Base-by-base conservation (phyloP, 2,888 invertebrate genomes). In the Latheticus oryzae region DNA sequence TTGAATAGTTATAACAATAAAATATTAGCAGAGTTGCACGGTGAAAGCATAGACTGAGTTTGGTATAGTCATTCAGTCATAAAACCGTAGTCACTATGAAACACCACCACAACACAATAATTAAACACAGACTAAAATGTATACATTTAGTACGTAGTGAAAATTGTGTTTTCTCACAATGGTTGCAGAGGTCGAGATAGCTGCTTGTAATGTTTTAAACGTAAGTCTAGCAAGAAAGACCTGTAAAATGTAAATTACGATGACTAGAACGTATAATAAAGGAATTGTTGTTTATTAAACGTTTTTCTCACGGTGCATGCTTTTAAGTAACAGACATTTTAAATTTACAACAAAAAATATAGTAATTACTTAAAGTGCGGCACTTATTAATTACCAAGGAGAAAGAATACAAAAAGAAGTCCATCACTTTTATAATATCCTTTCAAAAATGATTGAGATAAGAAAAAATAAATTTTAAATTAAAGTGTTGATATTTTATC, bases 161-260 rank as follows among this genome's bases (percentile, higher is more conserved):
- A n/a, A n/a, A n/a, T n/a, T n/a, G n/a, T 38, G 28, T 28, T 37
- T 50, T 50, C 50, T 38, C 50, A 50, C 50, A 50, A 50, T 28
- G 28, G 28, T 42, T 42, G 42, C 15, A 15, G 2, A 23, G 3
- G 24, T 21, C 17, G 15, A 24, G 15, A 23, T 21, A 16, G 21
- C 33, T n/a, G 47, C 17, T 26, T 37, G 50, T 26, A 37, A 11
- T 38, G 28, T 48, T 51, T 51, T 42, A 52, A 42, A 32, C 19
- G 37, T 38, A 38, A 21, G 5, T 19, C 26, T 17, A 50, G n/a
- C 28, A 13, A 38, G 28, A 37, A 13, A 38, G 48, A 48, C 33
- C 33, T 50, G 48, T 55, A 48, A 55, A 32, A 55, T 55, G 55
- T 55, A 55, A 38, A 55, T 48, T 38, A 55, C 23, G 17, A 54